Evolutionary conservation across 92 coral and sea anemone genomes (phyloP).

Genomic region (Parazoanthus darwini): DNA sequence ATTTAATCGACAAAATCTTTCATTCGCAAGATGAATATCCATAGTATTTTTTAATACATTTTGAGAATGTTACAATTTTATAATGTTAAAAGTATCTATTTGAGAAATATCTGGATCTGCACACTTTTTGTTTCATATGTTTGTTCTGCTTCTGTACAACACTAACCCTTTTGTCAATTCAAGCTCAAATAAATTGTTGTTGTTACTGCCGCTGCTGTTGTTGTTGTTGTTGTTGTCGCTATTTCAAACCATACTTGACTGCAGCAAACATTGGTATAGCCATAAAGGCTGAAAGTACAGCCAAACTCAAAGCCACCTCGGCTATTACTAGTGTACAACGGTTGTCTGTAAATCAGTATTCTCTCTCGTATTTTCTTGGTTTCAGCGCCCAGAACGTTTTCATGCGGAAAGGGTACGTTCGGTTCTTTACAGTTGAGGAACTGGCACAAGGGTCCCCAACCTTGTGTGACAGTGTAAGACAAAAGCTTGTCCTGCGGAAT

Average conservation of each 20-base stretch:
- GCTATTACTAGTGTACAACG: not conserved
- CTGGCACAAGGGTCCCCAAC: not conserved
- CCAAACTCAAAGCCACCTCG: not conserved
- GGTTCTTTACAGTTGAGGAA: not conserved
- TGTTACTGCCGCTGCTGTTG: no score
- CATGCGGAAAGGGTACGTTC: not conserved
- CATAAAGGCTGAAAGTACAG: not conserved
- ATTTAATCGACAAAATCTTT: no score
- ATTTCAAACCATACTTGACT: not conserved
- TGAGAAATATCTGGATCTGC: no score
- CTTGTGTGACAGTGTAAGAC: not conserved
- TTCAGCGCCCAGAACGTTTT: not conserved
- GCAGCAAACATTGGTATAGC: not conserved
- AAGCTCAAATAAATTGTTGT: no score
- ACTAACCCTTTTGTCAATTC: no score
- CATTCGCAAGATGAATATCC: no score
- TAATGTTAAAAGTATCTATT: no score
- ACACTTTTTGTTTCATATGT: no score
- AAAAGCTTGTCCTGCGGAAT: not conserved
- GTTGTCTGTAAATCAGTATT: no score
- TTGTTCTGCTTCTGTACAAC: no score
- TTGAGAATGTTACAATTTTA: no score
- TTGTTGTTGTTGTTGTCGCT: not conserved
- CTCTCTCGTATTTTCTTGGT: not conserved
- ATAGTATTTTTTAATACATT: no score